A percentile compares a stretch with the other conserved stretches of the same genome.
Evolutionary conservation across 2,888 invertebrate genomes (phyloP).

Genomic region (Caenorhabditis plicata): DNA sequence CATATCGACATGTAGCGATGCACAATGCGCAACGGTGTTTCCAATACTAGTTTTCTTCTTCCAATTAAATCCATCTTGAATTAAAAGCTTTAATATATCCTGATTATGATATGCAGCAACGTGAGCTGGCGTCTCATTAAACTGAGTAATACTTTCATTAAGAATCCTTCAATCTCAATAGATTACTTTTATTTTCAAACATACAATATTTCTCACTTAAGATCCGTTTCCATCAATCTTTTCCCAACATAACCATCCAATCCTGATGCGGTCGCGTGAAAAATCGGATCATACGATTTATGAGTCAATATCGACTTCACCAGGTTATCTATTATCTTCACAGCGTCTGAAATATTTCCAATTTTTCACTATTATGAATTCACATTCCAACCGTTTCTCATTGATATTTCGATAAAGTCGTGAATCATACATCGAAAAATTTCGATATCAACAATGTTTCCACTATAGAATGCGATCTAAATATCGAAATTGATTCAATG

Average conservation of each 20-base stretch:
- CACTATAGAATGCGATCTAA: background rate
- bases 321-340: background rate
- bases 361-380: background rate
- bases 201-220: no score
- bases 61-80: background rate
- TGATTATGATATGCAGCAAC: slow-evolving; percentile 2
- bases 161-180: background rate
- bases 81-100: background rate
- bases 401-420: background rate
- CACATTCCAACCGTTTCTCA: background rate
- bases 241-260: background rate
- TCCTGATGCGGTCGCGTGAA: background rate
- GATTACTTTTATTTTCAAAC: no score
- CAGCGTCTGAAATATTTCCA: background rate
- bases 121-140: background rate
- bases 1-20: background rate
- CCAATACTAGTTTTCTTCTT: background rate
- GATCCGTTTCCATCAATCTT: no score
- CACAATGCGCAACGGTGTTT: slow-evolving; percentile 3
- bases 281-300: background rate
- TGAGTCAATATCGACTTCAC: background rate
- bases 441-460: background rate
- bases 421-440: background rate
- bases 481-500: background rate
- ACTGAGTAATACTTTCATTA: background rate